Base-by-base conservation (phyloP, 2,797 vertebrate species). In the Enteromius treurensis region DNA sequence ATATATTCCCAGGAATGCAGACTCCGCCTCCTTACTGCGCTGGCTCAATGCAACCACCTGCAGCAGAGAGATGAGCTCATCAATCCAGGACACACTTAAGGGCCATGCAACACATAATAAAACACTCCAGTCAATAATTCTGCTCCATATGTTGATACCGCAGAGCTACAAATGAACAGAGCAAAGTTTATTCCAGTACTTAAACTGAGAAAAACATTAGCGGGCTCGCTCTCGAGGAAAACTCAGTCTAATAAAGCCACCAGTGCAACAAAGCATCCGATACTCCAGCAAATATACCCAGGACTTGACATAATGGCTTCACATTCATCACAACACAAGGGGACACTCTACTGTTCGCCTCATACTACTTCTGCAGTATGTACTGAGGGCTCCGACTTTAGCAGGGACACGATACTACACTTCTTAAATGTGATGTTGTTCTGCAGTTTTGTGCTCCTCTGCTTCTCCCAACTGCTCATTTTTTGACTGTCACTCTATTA, bases 41-140 rank as follows among this genome's bases (percentile, higher is more conserved):
- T 97, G 97, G 93, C 96, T 96, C 93, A 99, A 96, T 89, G 97
- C 96, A 92, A 97, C 96, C 94, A 98, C 97, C 98, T 99, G 92
- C 90, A 90, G 90, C 79, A 88, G 65, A 82, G 78, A 90, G 84
- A 91, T 26, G 80, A 74, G 76, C 51, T 82, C 76, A 82, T 58
- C 53, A 74, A 75, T 73, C 58, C 85, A 65, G 51, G 9, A 84
- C 32, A 77, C 64, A 58, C 74, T 77, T 70, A 82, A 64, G 69
- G 55, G 69, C 58, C 55, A 34, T 0, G 79, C 60, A 82, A 75
- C 80, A 82, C 60, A 81, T 64, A 74, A 81, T 60, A 75, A 75
- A 74, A 42, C 80, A 23, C 51, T 42, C 32, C 34, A 75, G 51
- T 82, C 80, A 75, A 82, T 82, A 82, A 53, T 53, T 40, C 47